A percentile compares a stretch with the other conserved stretches of the same genome.
phyloP scores from a whole-genome alignment of 2,888 invertebrate genomes.

The Euclidia mi region DNA sequence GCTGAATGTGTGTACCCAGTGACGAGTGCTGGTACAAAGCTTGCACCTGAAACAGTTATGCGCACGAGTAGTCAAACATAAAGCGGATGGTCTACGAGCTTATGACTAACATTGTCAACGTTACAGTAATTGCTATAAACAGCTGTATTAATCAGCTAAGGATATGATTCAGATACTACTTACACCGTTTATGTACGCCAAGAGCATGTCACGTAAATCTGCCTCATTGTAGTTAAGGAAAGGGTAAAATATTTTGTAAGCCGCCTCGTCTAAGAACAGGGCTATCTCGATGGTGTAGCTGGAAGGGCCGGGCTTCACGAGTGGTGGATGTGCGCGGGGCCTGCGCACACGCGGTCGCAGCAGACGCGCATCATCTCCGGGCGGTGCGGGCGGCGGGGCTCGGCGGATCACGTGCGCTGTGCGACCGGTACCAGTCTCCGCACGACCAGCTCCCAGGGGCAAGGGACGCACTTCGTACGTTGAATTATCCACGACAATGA shows the following conservation, averaged over 20 bases:
- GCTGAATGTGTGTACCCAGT: slow-evolving; percentile 91
- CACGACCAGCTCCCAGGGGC: slow-evolving; percentile 75
- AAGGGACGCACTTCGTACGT: slow-evolving; percentile 93
- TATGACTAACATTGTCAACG: no score
- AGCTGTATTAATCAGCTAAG: background rate
- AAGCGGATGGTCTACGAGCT: no score
- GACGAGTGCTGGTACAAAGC: slow-evolving; percentile 95
- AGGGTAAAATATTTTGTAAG: slow-evolving; percentile 92
- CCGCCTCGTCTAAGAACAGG: slow-evolving; percentile 93
- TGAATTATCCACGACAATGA: slow-evolving; percentile 92
- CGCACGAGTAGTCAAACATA: slow-evolving; percentile 12
- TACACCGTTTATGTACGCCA: slow-evolving; percentile 94
- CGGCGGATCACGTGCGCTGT: slow-evolving; percentile 91
- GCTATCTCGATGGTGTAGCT: slow-evolving; percentile 92
- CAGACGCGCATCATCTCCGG: slow-evolving; percentile 80
- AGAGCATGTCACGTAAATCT: slow-evolving; percentile 93
- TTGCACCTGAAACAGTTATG: slow-evolving; percentile 90
- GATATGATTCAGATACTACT: slow-evolving; percentile 57
- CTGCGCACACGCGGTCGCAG: slow-evolving; percentile 71
- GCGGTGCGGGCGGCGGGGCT: slow-evolving; percentile 82
- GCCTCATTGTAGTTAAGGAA: slow-evolving; percentile 91
- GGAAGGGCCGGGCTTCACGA: slow-evolving; percentile 66
- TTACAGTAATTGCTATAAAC: no score
- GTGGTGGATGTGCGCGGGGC: slow-evolving; percentile 64
- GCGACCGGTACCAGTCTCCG: slow-evolving; percentile 72